Conservation (phyloP, 2,113 vertebrate species). For the Cathartes aura region DNA sequence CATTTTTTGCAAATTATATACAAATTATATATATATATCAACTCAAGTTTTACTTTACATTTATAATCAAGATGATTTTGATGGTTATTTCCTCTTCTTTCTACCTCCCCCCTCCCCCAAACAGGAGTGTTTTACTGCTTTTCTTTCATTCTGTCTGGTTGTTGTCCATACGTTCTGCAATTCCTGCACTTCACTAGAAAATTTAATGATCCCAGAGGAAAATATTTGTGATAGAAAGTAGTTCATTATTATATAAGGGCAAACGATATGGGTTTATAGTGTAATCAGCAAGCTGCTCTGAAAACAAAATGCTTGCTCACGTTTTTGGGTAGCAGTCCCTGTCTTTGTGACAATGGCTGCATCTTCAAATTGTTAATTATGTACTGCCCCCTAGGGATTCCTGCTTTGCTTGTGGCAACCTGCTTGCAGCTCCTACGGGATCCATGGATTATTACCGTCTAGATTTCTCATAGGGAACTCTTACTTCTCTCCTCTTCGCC, state of each 20-base stretch:
- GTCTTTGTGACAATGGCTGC: conserved; percentile 29
- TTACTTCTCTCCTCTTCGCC: neutral
- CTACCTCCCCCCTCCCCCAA: neutral
- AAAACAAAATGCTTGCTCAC: conserved; percentile 1
- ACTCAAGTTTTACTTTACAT: neutral
- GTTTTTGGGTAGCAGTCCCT: neutral
- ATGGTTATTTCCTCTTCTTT: neutral
- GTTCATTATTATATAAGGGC: neutral
- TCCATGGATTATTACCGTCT: conserved; percentile 5
- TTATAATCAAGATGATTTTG: neutral
- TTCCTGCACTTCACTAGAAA: neutral
- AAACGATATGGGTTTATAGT: neutral
- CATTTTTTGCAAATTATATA: neutral
- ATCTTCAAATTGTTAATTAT: conserved; percentile 61
- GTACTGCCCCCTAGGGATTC: conserved; percentile 78
- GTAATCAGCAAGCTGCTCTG: neutral
- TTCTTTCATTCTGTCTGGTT: neutral
- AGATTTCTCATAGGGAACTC: neutral
- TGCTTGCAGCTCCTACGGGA: conserved; percentile 27
- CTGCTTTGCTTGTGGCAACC: conserved; percentile 39
- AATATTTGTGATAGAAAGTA: neutral
- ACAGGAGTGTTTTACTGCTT: neutral
- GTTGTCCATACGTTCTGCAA: neutral
- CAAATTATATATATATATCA: neutral
- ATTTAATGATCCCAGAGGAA: neutral